Evolutionary conservation across 1,140 invertebrate species (phyloP), one percentile per base, ranked within the genome.

Genomic region (Babylonia areolata): DNA sequence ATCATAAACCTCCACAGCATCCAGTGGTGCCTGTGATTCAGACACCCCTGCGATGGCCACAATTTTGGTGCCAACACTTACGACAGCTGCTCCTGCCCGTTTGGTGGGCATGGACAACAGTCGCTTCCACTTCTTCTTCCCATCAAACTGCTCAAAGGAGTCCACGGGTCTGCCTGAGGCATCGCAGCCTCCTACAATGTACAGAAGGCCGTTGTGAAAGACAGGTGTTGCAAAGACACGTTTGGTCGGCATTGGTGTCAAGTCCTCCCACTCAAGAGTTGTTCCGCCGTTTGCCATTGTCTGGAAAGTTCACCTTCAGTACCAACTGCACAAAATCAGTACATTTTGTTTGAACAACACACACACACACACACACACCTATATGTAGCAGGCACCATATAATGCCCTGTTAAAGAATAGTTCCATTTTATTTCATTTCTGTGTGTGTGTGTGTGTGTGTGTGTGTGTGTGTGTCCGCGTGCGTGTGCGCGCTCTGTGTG

Each of bases 111-210:
- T 92, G 39, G 86, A 88, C 17, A 88, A 84, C 20, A 93, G 87
- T 15, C 87, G 86, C 28, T 89, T 90, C 93, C 93, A 94, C 78
- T 91, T 92, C 46, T 92, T 91, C 46, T 86, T 88, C 33, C 87
- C 85, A 75, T 92, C 88, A 86, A 91, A 94, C 85, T 89, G 88
- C 87, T 94, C 93, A 87, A 92, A 91, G 40, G 84, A 88, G 73
- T 92, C 89, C 6, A 94, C 71, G 33, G 93, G 93, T 31, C 87
- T 86, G 35, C 93, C 93, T 69, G 86, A 89, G 37, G 92, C 88
- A 87, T 94, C 93, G 91, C 93, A 94, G n/a, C 93, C 93, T 33
- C 93, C 93, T 35, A 94, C 86, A 3, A 92, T 89, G 81, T 93
- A 94, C 6, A 94, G 54, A 9, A 88, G 86, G 23, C 90, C 91